Base-by-base conservation (phyloP, 2,888 invertebrate genomes). In the Patella depressa region DNA sequence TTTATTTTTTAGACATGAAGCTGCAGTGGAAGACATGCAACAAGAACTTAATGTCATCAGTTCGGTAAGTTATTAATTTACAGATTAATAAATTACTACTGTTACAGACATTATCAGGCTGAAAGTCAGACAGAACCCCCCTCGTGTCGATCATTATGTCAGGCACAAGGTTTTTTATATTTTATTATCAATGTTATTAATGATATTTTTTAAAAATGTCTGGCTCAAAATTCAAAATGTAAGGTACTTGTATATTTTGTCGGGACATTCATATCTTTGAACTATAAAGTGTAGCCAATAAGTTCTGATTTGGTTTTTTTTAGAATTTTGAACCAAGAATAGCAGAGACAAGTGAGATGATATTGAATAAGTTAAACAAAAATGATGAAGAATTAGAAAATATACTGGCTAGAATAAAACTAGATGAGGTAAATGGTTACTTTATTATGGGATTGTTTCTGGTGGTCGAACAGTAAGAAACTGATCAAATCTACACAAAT, bases 1-100 rank as follows among this genome's bases (percentile, higher is more conserved):
- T 73, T 71, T 72, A 17, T 74, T 71, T 79, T 78, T 45, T 77
- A 86, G 89, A 77, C 91, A 91, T 86, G 91, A 91, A 73, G 77
- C 86, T 53, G 83, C 89, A n/a, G 81, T 91, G 34, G 91, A 91
- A 75, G 91, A 91, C 71, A 89, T 91, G 89, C 87, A 89, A 74
- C 91, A 91, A 77, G 90, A 89, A 77, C 86, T 91, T 9, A 87
- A 85, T 69, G 81, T 90, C 11, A 88, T 91, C 71, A 89, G 87
- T 79, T 78, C 85, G 45, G 90, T 90, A 82, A 86, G 90, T 86
- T 9, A 34, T 24, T 2, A 17, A 65, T 55, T 57, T 65, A 19
- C 74, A 65, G 74, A 70, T 80, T 14, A 34, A 34, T 34, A 5
- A 34, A 34, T 5, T 34, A 5, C 34, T 34, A 34, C 34, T 34